Base-by-base conservation (phyloP, 2,113 vertebrate species). In the Dicrurus megarhynchus region DNA sequence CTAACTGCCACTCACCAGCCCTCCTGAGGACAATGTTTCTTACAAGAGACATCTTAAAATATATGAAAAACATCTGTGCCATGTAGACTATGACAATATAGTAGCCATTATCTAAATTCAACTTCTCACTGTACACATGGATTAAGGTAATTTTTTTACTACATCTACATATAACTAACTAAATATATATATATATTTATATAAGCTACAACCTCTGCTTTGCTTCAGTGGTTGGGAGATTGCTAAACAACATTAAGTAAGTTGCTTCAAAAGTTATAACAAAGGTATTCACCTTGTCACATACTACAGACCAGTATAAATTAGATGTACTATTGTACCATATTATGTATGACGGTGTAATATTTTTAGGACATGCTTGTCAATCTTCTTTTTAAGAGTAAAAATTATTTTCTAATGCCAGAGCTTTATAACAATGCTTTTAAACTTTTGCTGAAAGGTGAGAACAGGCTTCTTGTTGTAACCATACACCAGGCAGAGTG, bases 11-110 rank as follows among this genome's bases (percentile, higher is more conserved):
- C 84, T 97, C 93, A 89, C 57, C 49, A 90, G 69, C 53, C 83
- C 55, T 33, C 50, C 96, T 91, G 93, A 92, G 94, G 94, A 94
- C 82, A 69, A 53, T 53, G 75, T 47, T 96, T 95, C 94, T 97
- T 92, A 78, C 44, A 96, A 96, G 63, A 96, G 83, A 88, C 82
- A 93, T 96, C 96, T 95, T 94, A 96, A 98, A 98, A 97, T 96
- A 98, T 23, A 96, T 57, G 39, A 87, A 80, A 57, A 70, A 92
- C 85, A 87, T 82, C 81, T 91, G 63, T 20, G 60, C 79, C 33
- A n/a, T 33, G 49, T 32, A 88, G 70, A 61, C 85, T 80, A 56
- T 49, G 57, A 83, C 75, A 20, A 50, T 22, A 91, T 2, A 80
- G 47, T 7, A 84, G 20, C 10, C 42, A 76, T 75, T 33, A 69